A percentile compares a stretch with the other conserved stretches of the same genome.
phyloP scores from a whole-genome alignment of 2,113 vertebrate genomes.

The Vulpes lagopus region DNA sequence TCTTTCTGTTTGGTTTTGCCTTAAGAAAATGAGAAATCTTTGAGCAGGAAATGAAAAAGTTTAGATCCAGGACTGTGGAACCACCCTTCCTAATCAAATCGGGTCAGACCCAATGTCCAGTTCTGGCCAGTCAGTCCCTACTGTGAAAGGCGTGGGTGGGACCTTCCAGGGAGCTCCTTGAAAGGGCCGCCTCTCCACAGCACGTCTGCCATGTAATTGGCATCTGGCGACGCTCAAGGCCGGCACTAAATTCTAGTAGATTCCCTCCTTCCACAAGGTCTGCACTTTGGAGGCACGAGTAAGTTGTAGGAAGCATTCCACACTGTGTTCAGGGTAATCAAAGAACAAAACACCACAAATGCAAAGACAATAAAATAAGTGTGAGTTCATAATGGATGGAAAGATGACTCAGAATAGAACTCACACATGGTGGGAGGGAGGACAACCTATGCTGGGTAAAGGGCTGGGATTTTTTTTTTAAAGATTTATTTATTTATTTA shows the following conservation, averaged over 20 bases:
- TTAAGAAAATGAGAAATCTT: slow-evolving; percentile 24
- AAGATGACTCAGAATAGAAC: neutral
- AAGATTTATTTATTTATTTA: no score
- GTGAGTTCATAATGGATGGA: neutral
- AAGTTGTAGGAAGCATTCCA: neutral
- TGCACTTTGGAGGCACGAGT: neutral
- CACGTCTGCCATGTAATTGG: neutral
- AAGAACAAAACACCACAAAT: neutral
- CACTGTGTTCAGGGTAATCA: neutral
- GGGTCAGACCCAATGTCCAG: neutral
- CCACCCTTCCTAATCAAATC: neutral
- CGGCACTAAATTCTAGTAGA: neutral
- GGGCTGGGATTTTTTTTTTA: neutral
- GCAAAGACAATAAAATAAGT: neutral
- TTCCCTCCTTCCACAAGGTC: neutral
- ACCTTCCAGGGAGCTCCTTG: neutral
- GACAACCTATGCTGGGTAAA: neutral
- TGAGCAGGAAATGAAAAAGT: neutral
- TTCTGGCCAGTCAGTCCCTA: no score
- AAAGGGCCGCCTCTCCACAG: neutral
- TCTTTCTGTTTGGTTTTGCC: neutral
- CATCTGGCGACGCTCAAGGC: neutral
- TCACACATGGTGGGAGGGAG: rapidly evolving
- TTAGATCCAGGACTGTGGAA: neutral
- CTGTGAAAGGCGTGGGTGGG: neutral